These are phyloP conservation scores for Tenthredo notha DNA, from an alignment of 2,888 invertebrate species.

Conservation along the genomic window DNA sequence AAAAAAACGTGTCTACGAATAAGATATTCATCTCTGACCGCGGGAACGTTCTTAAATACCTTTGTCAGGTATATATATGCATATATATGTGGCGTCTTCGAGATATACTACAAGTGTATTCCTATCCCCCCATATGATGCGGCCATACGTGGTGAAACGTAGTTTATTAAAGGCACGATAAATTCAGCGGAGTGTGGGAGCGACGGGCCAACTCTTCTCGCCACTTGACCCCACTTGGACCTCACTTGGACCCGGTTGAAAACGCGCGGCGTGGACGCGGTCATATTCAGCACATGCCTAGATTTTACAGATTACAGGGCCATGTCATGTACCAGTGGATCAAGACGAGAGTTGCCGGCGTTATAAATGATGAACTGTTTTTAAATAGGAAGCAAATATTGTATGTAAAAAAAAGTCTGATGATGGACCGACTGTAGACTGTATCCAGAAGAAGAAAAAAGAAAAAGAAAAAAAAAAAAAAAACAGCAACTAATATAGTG, in stretches of 20 bases:
- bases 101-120: neutral
- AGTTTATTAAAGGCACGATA: constrained; percentile 56
- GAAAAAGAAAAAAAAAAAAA: no score
- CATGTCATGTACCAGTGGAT: neutral
- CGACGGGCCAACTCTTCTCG: constrained; percentile 67
- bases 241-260: constrained; percentile 71
- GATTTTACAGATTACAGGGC: constrained; percentile 62
- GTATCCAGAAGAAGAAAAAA: neutral
- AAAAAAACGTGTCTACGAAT: neutral
- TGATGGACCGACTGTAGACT: neutral
- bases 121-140: neutral
- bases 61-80: neutral
- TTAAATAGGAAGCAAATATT: neutral
- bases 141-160: constrained; percentile 33
- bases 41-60: constrained; percentile 10
- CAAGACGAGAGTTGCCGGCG: neutral
- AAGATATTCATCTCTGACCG: neutral
- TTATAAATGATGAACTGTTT: neutral
- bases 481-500: constrained; percentile 58
- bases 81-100: neutral
- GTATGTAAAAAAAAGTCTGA: neutral
- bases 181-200: constrained; percentile 73
- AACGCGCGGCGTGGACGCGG: constrained; percentile 57
- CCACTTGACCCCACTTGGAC: constrained; percentile 74
- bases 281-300: constrained; percentile 61